Evolutionary conservation across 2,888 invertebrate genomes (phyloP).

Genomic region (Melanargia galathea): DNA sequence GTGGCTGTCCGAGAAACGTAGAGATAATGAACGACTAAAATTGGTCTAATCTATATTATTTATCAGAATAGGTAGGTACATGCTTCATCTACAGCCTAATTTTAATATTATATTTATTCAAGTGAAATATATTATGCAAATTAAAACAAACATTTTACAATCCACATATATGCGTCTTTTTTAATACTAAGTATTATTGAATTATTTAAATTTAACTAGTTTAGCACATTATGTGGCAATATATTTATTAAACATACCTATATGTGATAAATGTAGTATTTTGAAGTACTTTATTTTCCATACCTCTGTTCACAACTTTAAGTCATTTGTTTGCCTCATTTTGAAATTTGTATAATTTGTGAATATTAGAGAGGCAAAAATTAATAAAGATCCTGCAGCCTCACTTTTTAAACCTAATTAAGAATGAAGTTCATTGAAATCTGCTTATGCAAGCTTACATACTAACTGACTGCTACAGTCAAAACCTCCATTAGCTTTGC

Average conservation of each 20-base stretch:
- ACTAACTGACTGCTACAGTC: too few relatives aligned
- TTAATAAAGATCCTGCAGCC: too few relatives aligned
- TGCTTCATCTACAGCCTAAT: background rate
- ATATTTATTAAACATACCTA: too few relatives aligned
- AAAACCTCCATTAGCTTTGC: background rate
- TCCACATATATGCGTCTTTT: background rate
- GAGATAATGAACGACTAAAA: too few relatives aligned
- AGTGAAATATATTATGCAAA: background rate
- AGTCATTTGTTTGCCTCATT: background rate
- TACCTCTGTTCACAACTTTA: background rate
- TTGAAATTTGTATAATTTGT: background rate
- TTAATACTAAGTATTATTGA: background rate
- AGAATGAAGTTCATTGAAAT: too few relatives aligned
- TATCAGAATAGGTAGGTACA: background rate
- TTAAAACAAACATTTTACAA: background rate
- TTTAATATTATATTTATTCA: constrained; percentile 2
- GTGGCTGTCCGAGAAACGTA: too few relatives aligned
- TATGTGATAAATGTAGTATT: background rate
- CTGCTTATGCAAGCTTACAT: too few relatives aligned
- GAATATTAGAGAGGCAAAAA: background rate
- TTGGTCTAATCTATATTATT: background rate
- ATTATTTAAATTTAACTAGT: constrained; percentile 11
- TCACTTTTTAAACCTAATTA: too few relatives aligned
- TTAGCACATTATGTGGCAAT: background rate
- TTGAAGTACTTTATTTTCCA: background rate